phyloP scores from a whole-genome alignment of 2,888 invertebrate species.

The Orthonevra nobilis region DNA sequence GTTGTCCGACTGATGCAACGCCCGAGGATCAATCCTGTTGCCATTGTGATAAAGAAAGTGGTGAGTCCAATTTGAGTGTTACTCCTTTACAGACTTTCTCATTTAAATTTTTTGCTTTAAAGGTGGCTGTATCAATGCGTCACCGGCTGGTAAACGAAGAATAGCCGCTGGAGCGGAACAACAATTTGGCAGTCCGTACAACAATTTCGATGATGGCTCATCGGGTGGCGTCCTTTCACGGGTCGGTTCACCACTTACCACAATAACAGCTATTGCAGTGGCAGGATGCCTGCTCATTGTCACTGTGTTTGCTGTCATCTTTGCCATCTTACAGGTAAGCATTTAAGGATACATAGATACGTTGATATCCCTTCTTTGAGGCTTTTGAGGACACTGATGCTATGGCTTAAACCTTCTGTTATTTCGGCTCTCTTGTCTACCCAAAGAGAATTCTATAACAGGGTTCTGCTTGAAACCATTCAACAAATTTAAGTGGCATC shows the following conservation, averaged over 20 bases:
- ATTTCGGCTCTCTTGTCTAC: too few species aligned
- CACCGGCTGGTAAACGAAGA: constrained; percentile 87
- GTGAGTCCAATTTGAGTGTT: constrained; percentile 77
- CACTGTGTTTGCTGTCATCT: constrained; percentile 86
- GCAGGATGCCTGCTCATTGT: constrained; percentile 86
- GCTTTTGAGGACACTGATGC: background rate
- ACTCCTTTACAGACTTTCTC: constrained; percentile 2
- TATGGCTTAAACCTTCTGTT: background rate
- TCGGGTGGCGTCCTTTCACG: constrained; percentile 75
- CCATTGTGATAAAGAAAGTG: constrained; percentile 86
- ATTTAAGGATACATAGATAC: constrained; percentile 9
- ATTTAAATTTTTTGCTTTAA: too few species aligned
- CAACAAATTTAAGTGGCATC: constrained; percentile 56
- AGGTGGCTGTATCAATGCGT: constrained; percentile 88
- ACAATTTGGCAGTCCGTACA: constrained; percentile 75
- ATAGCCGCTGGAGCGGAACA: constrained; percentile 83
- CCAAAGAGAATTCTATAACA: constrained; percentile 34
- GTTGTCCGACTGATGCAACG: constrained; percentile 83
- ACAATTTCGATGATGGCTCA: constrained; percentile 71
- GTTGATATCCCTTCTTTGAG: background rate
- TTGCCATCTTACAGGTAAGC: constrained; percentile 87
- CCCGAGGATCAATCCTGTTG: constrained; percentile 83
- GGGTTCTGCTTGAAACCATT: constrained; percentile 55
- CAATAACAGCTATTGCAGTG: constrained; percentile 85
- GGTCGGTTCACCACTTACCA: constrained; percentile 82